phyloP scores from a whole-genome alignment of 2,113 vertebrate genomes.

The Chiloscyllium plagiosum region DNA sequence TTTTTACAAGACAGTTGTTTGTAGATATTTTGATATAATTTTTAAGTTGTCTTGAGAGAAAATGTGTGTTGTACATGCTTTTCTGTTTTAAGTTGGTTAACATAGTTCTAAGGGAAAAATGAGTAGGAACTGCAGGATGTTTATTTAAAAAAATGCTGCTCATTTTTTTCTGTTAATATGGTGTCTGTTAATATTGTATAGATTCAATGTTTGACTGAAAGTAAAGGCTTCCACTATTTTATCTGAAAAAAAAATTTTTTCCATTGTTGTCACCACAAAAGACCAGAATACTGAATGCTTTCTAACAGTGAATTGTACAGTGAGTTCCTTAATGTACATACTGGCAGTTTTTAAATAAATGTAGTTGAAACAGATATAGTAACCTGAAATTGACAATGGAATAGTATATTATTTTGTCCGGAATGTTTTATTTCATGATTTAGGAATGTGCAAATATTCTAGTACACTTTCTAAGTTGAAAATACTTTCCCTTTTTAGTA shows the following conservation, averaged over 20 bases:
- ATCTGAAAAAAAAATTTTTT: not conserved
- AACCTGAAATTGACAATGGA: not conserved
- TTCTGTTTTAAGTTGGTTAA: slow-evolving; percentile 27
- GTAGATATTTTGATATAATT: slow-evolving; percentile 37
- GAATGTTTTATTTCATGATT: not conserved
- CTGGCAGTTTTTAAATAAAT: slow-evolving; percentile 37
- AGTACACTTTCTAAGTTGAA: not conserved
- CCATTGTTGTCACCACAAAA: not conserved
- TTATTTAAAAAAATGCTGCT: slow-evolving; percentile 36
- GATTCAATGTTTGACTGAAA: slow-evolving; percentile 7
- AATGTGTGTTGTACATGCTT: slow-evolving; percentile 33
- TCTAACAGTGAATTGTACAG: slow-evolving; percentile 34
- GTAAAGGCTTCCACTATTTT: slow-evolving; percentile 20
- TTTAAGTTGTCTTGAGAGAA: slow-evolving; percentile 35
- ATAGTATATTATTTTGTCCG: not conserved
- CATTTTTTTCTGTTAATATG: slow-evolving; percentile 37
- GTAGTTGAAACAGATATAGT: not conserved
- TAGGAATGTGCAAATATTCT: not conserved
- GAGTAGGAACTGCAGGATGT: slow-evolving; percentile 28
- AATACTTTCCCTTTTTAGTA: not conserved
- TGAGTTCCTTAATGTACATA: slow-evolving; percentile 33
- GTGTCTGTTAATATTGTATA: slow-evolving; percentile 36
- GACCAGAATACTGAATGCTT: slow-evolving; percentile 11
- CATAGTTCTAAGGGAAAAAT: slow-evolving; percentile 23
- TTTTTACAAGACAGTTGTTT: slow-evolving; percentile 28